Evolutionary conservation across 2,797 vertebrate species (phyloP), one percentile per base, ranked within the genome.

Genomic region (Hypotaenidia okinawae): DNA sequence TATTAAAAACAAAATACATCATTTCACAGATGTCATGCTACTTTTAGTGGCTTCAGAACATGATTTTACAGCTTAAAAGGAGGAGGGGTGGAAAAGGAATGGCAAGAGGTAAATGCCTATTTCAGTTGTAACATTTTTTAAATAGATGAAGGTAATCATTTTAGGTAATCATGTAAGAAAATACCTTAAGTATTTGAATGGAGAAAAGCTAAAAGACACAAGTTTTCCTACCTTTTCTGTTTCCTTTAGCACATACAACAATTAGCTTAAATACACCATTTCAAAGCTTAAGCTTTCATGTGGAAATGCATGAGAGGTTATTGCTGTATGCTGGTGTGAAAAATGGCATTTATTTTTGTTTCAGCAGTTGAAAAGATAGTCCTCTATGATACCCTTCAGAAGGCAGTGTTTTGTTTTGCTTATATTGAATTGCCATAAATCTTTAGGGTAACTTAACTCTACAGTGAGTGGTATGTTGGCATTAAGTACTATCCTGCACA

Each of bases 231-330:
- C 28, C 25, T 89, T 87, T 92, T 84, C 69, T 87, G 59, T 72
- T 94, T 90, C 62, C 93, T 94, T 84, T 39, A 75, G 83, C 63
- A 54, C 16, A 63, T 84, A 61, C 77, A 94, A 73, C 70, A 93
- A 87, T 96, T 96, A 91, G 77, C 70, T 93, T 91, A 96, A 96
- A 94, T 79, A 74, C n/a, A 64, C 74, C 28, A 74, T 94, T 95
- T 96, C 35, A 64, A 11, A 79, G 94, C 61, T 84, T 89, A 87
- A 94, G 80, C 87, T 96, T 96, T 96, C 93, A 79, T 74, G 74
- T 93, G 67, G 84, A 88, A 95, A 79, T 33, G 66, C 68, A 33
- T n/a, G 67, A 81, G 79, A 80, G 83, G 39, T 86, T 91, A 85
- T 91, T 94, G 51, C 70, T 87, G n/a, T 68, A 39, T 77, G 75